Percentiles rank a stretch among this genome's conserved stretches.
phyloP scores from a whole-genome alignment of 1,140 invertebrate genomes.

The Arctopsyche grandis region DNA sequence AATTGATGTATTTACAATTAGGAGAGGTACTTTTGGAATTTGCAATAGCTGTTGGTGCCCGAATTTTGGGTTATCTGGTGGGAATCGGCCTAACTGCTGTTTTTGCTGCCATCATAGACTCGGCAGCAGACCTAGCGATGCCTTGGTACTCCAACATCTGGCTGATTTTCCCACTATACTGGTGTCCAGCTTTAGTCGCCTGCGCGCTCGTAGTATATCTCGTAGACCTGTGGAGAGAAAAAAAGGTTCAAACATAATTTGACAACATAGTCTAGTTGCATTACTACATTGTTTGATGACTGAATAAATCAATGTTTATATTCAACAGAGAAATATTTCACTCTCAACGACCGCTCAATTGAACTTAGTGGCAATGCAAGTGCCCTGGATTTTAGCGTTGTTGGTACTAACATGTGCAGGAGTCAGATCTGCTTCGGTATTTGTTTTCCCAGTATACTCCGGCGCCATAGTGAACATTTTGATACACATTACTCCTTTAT shows the following conservation, averaged over 20 bases:
- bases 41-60: conserved; percentile 1
- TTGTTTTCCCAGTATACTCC: conserved; percentile 42
- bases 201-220: background rate
- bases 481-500: conserved; percentile 46
- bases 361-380: conserved; percentile 47
- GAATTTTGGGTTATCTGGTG: background rate
- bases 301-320: conserved; percentile 11
- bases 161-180: conserved; percentile 39
- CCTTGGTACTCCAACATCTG: conserved; percentile 39
- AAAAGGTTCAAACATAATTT: conserved; percentile 31
- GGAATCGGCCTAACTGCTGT: conserved; percentile 28
- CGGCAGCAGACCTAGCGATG: conserved; percentile 7
- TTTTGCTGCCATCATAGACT: conserved; percentile 28
- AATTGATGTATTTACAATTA: background rate
- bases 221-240: conserved; percentile 11
- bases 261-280: background rate
- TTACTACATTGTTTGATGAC: background rate
- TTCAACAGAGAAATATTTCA: conserved; percentile 42
- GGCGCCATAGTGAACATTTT: conserved; percentile 45
- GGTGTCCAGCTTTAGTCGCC: conserved; percentile 19
- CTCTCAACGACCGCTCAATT: conserved; percentile 41
- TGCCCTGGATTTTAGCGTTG: conserved; percentile 39
- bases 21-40: background rate
- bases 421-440: conserved; percentile 33
- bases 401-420: conserved; percentile 42